Percentiles rank a stretch among this genome's conserved stretches.
These are phyloP conservation scores for Condylura cristata DNA, from an alignment of 2,113 vertebrate genomes.

Conservation along the genomic window DNA sequence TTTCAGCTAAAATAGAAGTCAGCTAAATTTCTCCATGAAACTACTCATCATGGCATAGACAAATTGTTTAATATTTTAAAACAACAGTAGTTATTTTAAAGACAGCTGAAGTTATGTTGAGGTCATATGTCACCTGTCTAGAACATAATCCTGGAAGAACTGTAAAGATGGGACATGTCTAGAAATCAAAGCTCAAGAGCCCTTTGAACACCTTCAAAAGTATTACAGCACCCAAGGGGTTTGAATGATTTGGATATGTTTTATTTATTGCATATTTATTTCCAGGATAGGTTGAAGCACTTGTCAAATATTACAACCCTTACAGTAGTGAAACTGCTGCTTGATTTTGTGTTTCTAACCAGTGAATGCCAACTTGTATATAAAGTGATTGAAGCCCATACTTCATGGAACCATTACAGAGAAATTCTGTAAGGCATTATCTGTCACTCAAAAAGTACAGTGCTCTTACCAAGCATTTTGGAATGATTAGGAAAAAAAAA, in stretches of 20 bases:
- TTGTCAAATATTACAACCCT: not conserved
- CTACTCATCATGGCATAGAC: not conserved
- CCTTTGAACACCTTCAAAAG: not conserved
- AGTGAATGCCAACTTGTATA: not conserved
- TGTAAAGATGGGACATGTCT: not conserved
- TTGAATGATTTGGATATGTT: not conserved
- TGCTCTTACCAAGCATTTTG: not conserved
- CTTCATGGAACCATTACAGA: not conserved
- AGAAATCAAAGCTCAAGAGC: not conserved
- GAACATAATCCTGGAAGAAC: not conserved
- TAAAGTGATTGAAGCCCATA: not conserved
- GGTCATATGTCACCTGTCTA: not conserved
- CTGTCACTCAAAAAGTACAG: not conserved
- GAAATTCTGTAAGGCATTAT: not conserved
- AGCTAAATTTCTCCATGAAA: not conserved
- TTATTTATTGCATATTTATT: not conserved
- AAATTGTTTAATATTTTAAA: not conserved
- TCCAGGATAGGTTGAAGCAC: not conserved
- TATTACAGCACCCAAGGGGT: not conserved
- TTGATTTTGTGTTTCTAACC: conserved; percentile 3
- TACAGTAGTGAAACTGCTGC: not conserved
- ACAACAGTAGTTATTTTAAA: not conserved
- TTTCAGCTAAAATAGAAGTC: not conserved
- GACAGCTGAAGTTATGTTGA: not conserved
- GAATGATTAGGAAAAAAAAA: too few relatives aligned